Percentiles rank a stretch among this genome's conserved stretches.
Conservation (phyloP, 1,140 invertebrate species). For the Belonocnema kinseyi region DNA sequence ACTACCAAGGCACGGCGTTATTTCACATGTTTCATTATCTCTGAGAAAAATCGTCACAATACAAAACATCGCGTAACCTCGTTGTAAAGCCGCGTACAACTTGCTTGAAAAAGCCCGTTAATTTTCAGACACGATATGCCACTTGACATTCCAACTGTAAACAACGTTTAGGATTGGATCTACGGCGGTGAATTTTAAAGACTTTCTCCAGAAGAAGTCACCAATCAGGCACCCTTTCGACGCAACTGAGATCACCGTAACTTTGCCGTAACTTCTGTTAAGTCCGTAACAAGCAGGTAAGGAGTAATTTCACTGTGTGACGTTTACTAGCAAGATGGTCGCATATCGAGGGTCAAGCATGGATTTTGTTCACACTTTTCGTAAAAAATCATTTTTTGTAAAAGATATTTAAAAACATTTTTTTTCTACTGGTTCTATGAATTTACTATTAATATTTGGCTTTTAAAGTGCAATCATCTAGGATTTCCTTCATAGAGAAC, state of each 20-base stretch:
- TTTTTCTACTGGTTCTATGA: too few relatives aligned
- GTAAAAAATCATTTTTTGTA: too few relatives aligned
- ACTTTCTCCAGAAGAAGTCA: background rate
- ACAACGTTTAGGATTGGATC: background rate
- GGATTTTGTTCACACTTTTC: too few relatives aligned
- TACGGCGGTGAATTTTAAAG: background rate
- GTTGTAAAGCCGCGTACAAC: conserved; percentile 18
- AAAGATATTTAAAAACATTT: too few relatives aligned
- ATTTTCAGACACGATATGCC: background rate
- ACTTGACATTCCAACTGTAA: conserved; percentile 21
- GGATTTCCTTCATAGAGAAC: too few relatives aligned
- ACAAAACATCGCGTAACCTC: conserved; percentile 26
- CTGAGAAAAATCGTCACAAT: conserved; percentile 27
- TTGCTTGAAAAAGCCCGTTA: conserved; percentile 27
- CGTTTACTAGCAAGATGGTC: too few relatives aligned
- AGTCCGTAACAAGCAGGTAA: too few relatives aligned
- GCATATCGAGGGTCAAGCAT: too few relatives aligned
- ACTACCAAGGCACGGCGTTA: background rate
- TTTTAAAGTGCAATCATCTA: too few relatives aligned
- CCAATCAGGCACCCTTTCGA: background rate
- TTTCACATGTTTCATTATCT: conserved; percentile 25
- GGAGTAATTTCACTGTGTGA: too few relatives aligned
- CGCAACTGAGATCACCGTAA: background rate
- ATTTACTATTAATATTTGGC: too few relatives aligned
- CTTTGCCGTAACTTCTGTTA: too few relatives aligned